A percentile compares a stretch with the other conserved stretches of the same genome.
These are phyloP conservation scores for Lepidonotus clava DNA, from an alignment of 2,888 invertebrate genomes.

Conservation along the genomic window DNA sequence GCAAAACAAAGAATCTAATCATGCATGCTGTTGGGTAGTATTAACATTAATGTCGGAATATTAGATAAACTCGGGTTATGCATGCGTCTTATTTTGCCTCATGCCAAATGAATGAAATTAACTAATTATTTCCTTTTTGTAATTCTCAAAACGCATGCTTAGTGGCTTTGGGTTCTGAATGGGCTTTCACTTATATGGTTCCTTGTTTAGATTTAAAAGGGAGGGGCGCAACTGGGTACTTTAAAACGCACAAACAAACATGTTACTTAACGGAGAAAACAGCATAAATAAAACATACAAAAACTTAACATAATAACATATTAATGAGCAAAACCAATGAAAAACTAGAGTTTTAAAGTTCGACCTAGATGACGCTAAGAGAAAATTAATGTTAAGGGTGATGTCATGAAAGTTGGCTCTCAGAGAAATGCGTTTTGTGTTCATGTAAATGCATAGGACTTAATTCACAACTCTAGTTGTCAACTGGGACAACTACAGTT, in stretches of 20 bases:
- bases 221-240: background rate
- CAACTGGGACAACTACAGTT: too few relatives aligned
- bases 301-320: background rate
- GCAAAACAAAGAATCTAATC: constrained; percentile 39
- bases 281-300: background rate
- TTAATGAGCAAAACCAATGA: background rate
- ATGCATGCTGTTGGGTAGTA: constrained; percentile 18
- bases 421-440: too few relatives aligned
- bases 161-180: constrained; percentile 10
- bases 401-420: constrained; percentile 28
- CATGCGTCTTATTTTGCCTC: constrained; percentile 3
- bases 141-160: background rate
- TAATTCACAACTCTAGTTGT: too few relatives aligned
- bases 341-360: background rate
- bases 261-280: background rate
- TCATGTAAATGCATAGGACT: too few relatives aligned
- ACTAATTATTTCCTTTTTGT: too few relatives aligned
- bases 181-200: constrained; percentile 5
- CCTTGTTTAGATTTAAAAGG: background rate
- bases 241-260: background rate
- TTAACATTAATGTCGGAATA: background rate
- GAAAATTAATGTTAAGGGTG: background rate
- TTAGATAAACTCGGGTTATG: background rate
- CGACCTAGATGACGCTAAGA: too few relatives aligned
- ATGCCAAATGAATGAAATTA: background rate